phyloP scores from a whole-genome alignment of 2,797 vertebrate species.

The Natrix natrix region DNA sequence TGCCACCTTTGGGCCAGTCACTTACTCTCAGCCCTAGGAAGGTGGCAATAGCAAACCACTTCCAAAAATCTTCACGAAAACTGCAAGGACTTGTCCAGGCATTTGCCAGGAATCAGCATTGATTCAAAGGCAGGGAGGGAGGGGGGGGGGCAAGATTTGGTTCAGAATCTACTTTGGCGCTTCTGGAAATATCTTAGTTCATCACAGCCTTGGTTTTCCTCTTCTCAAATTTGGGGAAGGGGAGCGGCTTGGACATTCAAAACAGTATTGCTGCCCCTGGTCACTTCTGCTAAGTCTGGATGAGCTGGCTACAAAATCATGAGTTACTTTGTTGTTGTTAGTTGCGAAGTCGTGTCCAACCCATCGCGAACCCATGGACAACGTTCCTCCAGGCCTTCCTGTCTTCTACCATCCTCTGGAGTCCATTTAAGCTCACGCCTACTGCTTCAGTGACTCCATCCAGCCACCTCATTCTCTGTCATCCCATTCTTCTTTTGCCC shows the following conservation, averaged over 20 bases:
- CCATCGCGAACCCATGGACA: too few relatives aligned
- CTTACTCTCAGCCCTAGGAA: neutral
- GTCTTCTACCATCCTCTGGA: too few relatives aligned
- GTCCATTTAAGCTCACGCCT: too few relatives aligned
- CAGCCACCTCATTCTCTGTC: too few relatives aligned
- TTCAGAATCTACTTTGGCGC: neutral
- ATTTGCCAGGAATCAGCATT: neutral
- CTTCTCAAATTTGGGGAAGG: neutral
- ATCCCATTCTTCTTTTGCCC: too few relatives aligned
- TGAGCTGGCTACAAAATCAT: neutral
- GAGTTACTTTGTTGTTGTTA: neutral
- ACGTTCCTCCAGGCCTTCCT: too few relatives aligned
- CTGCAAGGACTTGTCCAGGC: neutral
- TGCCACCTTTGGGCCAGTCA: neutral
- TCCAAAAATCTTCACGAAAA: neutral
- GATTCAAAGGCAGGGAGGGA: neutral
- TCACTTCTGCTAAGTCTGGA: neutral
- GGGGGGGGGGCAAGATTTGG: neutral
- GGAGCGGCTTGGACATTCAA: neutral
- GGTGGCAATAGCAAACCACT: neutral
- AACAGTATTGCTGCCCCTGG: neutral
- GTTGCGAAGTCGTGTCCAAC: too few relatives aligned
- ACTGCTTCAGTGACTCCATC: too few relatives aligned
- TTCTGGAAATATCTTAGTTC: neutral
- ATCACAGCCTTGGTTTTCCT: neutral